Evolutionary conservation across 1,140 invertebrate genomes (phyloP).

Genomic region (Drosophila paulistorum): DNA sequence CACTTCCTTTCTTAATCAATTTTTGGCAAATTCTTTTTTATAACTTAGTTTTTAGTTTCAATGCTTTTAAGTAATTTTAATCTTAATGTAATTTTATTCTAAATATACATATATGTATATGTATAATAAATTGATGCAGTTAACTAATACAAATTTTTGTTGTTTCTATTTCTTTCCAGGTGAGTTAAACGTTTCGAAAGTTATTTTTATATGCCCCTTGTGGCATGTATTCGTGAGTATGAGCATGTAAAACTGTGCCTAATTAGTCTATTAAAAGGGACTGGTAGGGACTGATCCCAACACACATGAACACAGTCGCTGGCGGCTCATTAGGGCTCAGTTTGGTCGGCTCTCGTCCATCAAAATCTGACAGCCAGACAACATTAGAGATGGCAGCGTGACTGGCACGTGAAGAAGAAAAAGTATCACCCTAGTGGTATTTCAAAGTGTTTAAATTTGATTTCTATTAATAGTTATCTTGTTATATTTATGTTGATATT

Average conservation of each 20-base stretch:
- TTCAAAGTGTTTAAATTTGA: too few species aligned
- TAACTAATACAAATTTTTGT: constrained; percentile 60
- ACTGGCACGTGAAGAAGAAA: neutral
- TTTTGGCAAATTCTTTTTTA: too few species aligned
- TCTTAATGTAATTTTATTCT: constrained; percentile 32
- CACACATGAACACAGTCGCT: neutral
- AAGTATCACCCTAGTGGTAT: neutral
- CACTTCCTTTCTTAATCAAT: too few species aligned
- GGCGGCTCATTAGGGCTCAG: constrained; percentile 7
- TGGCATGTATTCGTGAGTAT: constrained; percentile 67
- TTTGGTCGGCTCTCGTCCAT: constrained; percentile 16
- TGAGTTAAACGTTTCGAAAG: constrained; percentile 67
- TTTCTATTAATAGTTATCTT: too few species aligned
- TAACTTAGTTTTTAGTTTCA: too few species aligned
- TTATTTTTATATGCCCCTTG: constrained; percentile 50
- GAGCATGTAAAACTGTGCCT: constrained; percentile 56
- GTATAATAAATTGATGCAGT: constrained; percentile 64
- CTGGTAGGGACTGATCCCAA: constrained; percentile 4
- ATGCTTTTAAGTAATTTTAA: too few species aligned
- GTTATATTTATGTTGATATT: too few species aligned
- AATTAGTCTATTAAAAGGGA: constrained; percentile 49
- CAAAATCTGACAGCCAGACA: constrained; percentile 24
- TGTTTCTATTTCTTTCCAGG: constrained; percentile 65
- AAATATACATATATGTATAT: neutral
- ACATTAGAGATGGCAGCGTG: constrained; percentile 5